Evolutionary conservation across 2,888 invertebrate species (phyloP), one percentile per base, ranked within the genome.

Genomic region (Sinelater perroti): DNA sequence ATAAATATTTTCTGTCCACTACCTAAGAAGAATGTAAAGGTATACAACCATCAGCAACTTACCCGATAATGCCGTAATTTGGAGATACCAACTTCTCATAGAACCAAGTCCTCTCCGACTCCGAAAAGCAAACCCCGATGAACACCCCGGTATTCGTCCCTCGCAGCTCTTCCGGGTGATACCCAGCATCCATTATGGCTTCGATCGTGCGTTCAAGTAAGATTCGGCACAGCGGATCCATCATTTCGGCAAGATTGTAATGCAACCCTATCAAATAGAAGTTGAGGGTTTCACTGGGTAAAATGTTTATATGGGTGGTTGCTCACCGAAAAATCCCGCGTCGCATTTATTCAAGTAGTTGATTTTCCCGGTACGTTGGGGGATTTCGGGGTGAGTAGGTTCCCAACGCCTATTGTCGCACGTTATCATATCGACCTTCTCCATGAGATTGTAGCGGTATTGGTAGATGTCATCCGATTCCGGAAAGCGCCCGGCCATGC

Each of bases 391-490:
- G 67, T 83, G 86, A 7, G 82, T 81, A 18, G 84, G 80, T 56
- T 84, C 82, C 93, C 93, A 94, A 63, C 93, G 83, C 30, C 88
- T 82, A 61, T 86, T 85, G 70, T 91, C 90, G 16, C 87, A 90
- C 50, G 92, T 91, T 54, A 94, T 86, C 82, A 95, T 85, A 72
- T 96, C 94, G 65, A 89, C 85, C 75, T 90, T 90, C 71, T 87
- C 86, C 68, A 87, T 85, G 10, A 94, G 80, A 69, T 88, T 87
- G 45, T 87, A 80, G 70, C 83, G 79, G 30, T 93, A 86, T 65
- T 91, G 86, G 42, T 83, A 78, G 47, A 93, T 83, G 66, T 88
- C 88, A 61, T 87, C 84, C 0, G 90, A 90, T 67, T 91, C 87
- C 0, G 95, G 94, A 75, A 90, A 90, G 70, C 87, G 81, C 0